phyloP scores from a whole-genome alignment of 2,888 invertebrate genomes.

The Orgyia antiqua region DNA sequence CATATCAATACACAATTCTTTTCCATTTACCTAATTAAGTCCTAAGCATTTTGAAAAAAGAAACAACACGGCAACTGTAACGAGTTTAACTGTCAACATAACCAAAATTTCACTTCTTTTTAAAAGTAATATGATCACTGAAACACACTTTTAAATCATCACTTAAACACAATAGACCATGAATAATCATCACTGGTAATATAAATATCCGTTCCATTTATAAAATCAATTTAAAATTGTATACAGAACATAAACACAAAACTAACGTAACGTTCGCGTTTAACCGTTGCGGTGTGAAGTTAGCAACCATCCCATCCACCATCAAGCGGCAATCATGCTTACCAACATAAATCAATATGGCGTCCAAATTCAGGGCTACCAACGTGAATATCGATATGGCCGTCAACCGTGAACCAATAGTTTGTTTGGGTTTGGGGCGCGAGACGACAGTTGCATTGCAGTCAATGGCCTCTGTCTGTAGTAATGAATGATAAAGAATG shows the following conservation, averaged over 20 bases:
- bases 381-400: conserved; percentile 21
- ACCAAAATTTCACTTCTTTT: conserved; percentile 55
- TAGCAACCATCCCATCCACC: no score
- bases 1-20: conserved; percentile 4
- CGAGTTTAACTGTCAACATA: conserved; percentile 54
- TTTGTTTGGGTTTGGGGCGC: no score
- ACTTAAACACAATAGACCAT: conserved; percentile 11
- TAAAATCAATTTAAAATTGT: conserved; percentile 23
- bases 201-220: conserved; percentile 45
- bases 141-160: conserved; percentile 11
- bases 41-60: conserved; percentile 10
- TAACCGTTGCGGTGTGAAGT: conserved; percentile 53
- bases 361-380: conserved; percentile 16
- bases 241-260: conserved; percentile 55
- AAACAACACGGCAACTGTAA: conserved; percentile 16
- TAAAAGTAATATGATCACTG: conserved; percentile 16
- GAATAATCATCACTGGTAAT: conserved; percentile 9
- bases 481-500: conserved; percentile 52
- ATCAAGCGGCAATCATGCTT: conserved; percentile 17
- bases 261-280: conserved; percentile 62
- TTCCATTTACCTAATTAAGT: conserved; percentile 22
- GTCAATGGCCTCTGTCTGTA: conserved; percentile 55
- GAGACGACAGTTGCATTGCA: no score
- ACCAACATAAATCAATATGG: conserved; percentile 23
- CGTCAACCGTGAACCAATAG: no score